Base-by-base conservation (phyloP, 2,888 invertebrate genomes). In the Sinodicranocentrus sp. region DNA sequence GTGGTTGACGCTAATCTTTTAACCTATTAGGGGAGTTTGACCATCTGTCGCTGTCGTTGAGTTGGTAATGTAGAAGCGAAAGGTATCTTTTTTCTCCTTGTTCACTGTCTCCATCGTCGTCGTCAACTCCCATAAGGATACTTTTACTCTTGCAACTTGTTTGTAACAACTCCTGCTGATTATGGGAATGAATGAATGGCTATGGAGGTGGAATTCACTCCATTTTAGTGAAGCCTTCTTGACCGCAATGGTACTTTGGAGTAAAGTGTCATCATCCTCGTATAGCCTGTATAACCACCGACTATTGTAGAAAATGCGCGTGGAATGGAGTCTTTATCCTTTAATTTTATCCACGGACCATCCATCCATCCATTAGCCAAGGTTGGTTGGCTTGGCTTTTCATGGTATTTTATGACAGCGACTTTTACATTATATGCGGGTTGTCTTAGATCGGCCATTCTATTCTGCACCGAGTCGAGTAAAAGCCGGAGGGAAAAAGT, bases 1-100 rank as follows among this genome's bases (percentile, higher is more conserved):
- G 83, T 77, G 83, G 83, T 77, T 83, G 83, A 77, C 83, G 83
- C 77, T 83, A 83, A 83, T 83, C 83, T 83, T 83, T 83, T 83
- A 83, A 83, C 83, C 83, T 83, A 83, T 83, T 83, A 77, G 83
- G 83, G 83, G 71, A 83, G 77, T 83, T 77, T 76, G 76, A 77
- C 83, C 83, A 83, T 83, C 83, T 83, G 83, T 83, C 83, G 83
- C 72, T 83, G 83, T 83, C 83, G 61, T 19, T 70, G 19, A 17
- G 28, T 57, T 75, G 25, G 44, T 76, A 61, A 61, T 59, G 67
- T 59, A 26, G 57, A 3, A n/a, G 19, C 17, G 1, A 52, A 52
- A 52, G 65, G 39, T 52, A 25, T 17, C 43, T 33, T 48, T 48
- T 48, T 48, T 48, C 5, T 19, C n/a, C 21, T 33, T 21, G 13